Percentiles rank a stretch among this genome's conserved stretches.
phyloP scores from a whole-genome alignment of 2,888 invertebrate genomes.

The Drosophila koepferae region DNA sequence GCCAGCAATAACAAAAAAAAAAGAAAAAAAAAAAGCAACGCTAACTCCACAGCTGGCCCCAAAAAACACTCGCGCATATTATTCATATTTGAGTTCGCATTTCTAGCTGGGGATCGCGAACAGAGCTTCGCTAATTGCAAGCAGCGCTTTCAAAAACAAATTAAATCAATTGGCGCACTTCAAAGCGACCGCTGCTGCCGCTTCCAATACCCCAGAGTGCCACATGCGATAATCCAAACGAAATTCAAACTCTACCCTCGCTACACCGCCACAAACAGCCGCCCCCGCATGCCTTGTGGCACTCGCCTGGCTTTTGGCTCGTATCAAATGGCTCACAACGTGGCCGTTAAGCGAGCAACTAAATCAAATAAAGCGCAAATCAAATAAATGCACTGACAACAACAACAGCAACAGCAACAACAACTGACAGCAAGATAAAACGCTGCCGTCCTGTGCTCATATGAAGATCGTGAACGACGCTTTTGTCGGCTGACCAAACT shows the following conservation, averaged over 20 bases:
- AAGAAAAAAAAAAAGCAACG: background rate
- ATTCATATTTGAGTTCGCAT: conserved; percentile 28
- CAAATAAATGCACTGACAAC: conserved; percentile 57
- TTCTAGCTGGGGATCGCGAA: background rate
- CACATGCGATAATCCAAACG: conserved; percentile 4
- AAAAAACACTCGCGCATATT: conserved; percentile 1
- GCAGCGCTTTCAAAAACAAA: conserved; percentile 64
- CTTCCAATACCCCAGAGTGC: conserved; percentile 4
- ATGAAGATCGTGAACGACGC: conserved; percentile 48
- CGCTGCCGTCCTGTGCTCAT: conserved; percentile 39
- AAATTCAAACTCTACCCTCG: background rate
- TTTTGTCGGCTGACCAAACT: conserved; percentile 65
- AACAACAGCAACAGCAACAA: conserved; percentile 12
- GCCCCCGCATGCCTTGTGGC: background rate
- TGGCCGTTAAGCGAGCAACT: conserved; percentile 41
- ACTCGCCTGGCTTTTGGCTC: conserved; percentile 9
- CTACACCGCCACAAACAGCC: too few relatives aligned
- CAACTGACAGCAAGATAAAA: conserved; percentile 51
- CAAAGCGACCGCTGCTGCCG: conserved; percentile 51
- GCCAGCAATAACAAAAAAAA: conserved; percentile 1
- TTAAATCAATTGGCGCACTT: conserved; percentile 72
- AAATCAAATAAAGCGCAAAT: conserved; percentile 70
- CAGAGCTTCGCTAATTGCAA: conserved; percentile 64
- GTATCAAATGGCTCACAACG: conserved; percentile 51
- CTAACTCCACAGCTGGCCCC: conserved; percentile 9